Evolutionary conservation across 2,888 invertebrate genomes (phyloP).

Genomic region (Onchidella celtica): DNA sequence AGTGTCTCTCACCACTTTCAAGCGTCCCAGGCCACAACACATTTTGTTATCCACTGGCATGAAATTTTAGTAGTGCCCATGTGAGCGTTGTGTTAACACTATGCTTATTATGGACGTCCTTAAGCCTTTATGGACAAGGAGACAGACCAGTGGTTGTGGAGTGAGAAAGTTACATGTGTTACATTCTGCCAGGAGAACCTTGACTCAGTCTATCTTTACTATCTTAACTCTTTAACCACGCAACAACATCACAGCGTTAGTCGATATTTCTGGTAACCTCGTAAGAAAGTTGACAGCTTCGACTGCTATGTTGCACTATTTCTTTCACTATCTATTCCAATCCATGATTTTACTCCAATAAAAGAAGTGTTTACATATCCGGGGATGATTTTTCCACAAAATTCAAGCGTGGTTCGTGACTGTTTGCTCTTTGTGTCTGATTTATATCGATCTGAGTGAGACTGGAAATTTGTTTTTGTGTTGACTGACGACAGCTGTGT

Average conservation of each 20-base stretch:
- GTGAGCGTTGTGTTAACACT: not conserved
- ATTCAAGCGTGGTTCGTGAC: not conserved
- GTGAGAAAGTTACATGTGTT: not conserved
- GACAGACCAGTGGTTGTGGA: not conserved
- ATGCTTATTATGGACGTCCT: not conserved
- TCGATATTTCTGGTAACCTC: not conserved
- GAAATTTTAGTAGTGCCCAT: slow-evolving; percentile 1
- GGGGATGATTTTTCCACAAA: slow-evolving; percentile 1
- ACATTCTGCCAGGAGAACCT: too few relatives aligned
- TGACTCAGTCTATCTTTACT: too few relatives aligned
- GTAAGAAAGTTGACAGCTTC: not conserved
- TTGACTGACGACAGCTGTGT: not conserved
- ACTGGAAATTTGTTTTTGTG: not conserved
- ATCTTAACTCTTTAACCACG: too few relatives aligned
- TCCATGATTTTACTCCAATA: slow-evolving; percentile 8
- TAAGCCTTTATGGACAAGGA: not conserved
- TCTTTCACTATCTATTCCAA: slow-evolving; percentile 2
- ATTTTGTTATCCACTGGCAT: not conserved
- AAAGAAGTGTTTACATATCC: not conserved
- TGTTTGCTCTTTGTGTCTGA: not conserved
- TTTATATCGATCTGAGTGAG: not conserved
- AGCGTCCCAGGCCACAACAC: not conserved
- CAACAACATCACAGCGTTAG: slow-evolving; percentile 10
- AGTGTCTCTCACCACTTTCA: not conserved
- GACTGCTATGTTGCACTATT: not conserved